phyloP scores from a whole-genome alignment of 2,888 invertebrate species.

The Osedax frankpressi region DNA sequence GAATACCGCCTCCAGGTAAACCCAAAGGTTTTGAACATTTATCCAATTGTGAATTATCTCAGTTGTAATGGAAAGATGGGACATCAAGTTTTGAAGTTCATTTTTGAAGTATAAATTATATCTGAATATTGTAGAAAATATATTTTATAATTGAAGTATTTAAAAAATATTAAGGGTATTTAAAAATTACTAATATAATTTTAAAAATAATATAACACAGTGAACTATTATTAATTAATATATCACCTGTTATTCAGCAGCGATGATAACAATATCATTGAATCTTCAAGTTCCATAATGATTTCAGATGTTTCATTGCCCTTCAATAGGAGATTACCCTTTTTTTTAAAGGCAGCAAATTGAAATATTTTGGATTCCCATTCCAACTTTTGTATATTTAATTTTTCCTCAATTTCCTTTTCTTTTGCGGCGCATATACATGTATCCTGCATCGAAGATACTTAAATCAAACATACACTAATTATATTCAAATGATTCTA shows the following conservation, averaged over 20 bases:
- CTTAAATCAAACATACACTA: too few species aligned
- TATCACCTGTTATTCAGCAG: conserved; percentile 66
- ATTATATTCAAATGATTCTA: too few species aligned
- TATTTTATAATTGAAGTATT: background rate
- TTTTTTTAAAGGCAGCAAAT: conserved; percentile 62
- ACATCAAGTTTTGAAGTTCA: conserved; percentile 70
- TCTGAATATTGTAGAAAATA: conserved; percentile 47
- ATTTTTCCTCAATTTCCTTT: conserved; percentile 74
- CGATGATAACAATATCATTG: conserved; percentile 72
- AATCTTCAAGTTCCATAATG: conserved; percentile 66
- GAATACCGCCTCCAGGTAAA: conserved; percentile 78
- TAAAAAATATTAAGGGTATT: too few species aligned
- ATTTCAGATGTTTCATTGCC: conserved; percentile 59
- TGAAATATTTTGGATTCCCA: conserved; percentile 64
- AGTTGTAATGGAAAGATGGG: conserved; percentile 63
- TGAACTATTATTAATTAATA: background rate
- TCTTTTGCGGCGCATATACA: conserved; percentile 80
- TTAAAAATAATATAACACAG: too few species aligned
- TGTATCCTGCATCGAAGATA: conserved; percentile 62
- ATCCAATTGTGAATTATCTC: conserved; percentile 77
- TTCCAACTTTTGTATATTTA: conserved; percentile 66
- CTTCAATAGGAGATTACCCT: conserved; percentile 69
- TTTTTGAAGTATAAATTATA: conserved; percentile 75
- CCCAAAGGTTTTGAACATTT: conserved; percentile 73
- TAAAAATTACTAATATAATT: too few species aligned